Evolutionary conservation across 2,797 vertebrate species (phyloP).

Genomic region (Hyperoplus lanceolatus): DNA sequence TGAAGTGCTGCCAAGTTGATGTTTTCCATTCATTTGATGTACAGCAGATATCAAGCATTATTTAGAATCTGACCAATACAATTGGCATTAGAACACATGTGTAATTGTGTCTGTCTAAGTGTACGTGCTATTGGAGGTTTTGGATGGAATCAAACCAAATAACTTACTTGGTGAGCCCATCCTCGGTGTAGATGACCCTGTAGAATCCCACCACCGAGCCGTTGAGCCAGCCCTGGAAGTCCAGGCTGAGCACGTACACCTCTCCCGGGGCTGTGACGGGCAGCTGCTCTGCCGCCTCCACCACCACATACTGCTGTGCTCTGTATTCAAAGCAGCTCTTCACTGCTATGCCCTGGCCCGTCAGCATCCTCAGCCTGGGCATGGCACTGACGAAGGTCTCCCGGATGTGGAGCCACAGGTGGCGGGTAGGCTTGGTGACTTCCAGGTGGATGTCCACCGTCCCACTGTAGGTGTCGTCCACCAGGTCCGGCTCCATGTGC

Average conservation of each 20-base stretch:
- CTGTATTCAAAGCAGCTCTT: slow-evolving; percentile 89
- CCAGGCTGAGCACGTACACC: slow-evolving; percentile 87
- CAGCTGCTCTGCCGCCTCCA: slow-evolving; percentile 84
- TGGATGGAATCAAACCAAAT: not conserved
- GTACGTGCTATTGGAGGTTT: not conserved
- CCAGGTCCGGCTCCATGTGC: slow-evolving; percentile 88
- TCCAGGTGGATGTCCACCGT: slow-evolving; percentile 85
- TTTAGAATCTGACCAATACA: no score
- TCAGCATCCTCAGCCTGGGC: slow-evolving; percentile 65
- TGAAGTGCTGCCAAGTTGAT: no score
- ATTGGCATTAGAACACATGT: no score
- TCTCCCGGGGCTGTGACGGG: slow-evolving; percentile 30
- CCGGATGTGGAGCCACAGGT: slow-evolving; percentile 95
- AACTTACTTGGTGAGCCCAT: slow-evolving; percentile 87
- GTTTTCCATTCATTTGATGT: no score
- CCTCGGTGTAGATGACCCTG: slow-evolving; percentile 90
- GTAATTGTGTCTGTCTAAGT: not conserved
- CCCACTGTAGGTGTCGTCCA: slow-evolving; percentile 88
- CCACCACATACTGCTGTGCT: slow-evolving; percentile 90
- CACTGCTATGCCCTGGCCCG: slow-evolving; percentile 69
- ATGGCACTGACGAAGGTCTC: slow-evolving; percentile 87
- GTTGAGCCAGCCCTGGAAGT: slow-evolving; percentile 93
- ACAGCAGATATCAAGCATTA: no score
- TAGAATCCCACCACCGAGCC: slow-evolving; percentile 97
- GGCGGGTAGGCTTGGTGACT: slow-evolving; percentile 75